phyloP scores from a whole-genome alignment of 2,797 vertebrate genomes.

The Silurus aristotelis region DNA sequence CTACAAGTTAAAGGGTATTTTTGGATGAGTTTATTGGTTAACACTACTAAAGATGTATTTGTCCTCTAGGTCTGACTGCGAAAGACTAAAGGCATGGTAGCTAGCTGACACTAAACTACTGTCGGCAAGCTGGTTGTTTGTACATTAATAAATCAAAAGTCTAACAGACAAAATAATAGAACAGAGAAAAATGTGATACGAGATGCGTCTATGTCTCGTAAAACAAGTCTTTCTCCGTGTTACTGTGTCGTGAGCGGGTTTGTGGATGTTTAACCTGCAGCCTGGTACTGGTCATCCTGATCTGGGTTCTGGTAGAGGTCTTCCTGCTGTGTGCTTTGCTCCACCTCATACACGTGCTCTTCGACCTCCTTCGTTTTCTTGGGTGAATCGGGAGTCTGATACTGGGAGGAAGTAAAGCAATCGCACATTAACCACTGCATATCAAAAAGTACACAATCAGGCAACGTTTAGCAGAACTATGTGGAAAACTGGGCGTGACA shows the following conservation, averaged over 20 bases:
- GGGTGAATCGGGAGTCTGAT: not conserved
- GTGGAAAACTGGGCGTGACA: not conserved
- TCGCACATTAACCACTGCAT: not conserved
- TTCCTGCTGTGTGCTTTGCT: slow-evolving; percentile 57
- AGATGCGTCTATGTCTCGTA: not conserved
- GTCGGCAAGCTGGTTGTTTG: not conserved
- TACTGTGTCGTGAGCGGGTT: not conserved
- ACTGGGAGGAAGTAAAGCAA: not conserved
- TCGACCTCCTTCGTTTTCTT: slow-evolving; percentile 58
- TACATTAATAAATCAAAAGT: not conserved
- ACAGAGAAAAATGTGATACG: not conserved
- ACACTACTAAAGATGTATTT: not conserved
- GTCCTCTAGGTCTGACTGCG: not conserved
- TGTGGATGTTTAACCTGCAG: slow-evolving; percentile 17
- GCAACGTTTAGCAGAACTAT: not conserved
- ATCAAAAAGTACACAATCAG: not conserved
- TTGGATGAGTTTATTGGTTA: not conserved
- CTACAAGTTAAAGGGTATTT: not conserved
- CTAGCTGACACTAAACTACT: not conserved
- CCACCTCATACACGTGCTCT: slow-evolving; percentile 55
- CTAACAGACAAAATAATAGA: not conserved
- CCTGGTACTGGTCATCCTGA: slow-evolving; percentile 63
- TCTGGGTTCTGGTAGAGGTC: slow-evolving; percentile 76
- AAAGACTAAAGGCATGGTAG: not conserved
- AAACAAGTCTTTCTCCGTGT: not conserved